Conservation (phyloP, 2,888 invertebrate genomes). For the Sesia apiformis region DNA sequence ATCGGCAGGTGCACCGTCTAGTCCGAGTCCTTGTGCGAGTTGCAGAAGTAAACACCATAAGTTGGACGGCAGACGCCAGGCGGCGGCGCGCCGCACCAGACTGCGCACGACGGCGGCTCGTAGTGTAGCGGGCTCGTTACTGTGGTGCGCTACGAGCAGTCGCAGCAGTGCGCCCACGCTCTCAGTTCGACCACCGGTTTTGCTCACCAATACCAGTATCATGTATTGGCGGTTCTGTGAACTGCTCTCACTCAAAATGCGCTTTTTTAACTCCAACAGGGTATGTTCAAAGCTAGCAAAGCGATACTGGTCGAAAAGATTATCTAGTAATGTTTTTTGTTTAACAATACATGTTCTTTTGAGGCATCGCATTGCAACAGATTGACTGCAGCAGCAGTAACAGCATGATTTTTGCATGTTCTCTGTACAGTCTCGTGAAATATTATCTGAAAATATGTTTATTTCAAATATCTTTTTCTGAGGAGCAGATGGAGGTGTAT, state of each 20-base stretch:
- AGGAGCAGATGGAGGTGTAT: slow-evolving; percentile 15
- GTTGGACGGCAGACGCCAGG: slow-evolving; percentile 38
- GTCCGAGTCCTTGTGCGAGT: slow-evolving; percentile 37
- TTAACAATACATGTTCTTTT: background rate
- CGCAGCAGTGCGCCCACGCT: slow-evolving; percentile 29
- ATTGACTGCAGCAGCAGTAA: too few species aligned
- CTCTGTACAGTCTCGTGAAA: background rate
- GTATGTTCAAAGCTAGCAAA: slow-evolving; percentile 35
- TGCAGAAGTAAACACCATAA: slow-evolving; percentile 33
- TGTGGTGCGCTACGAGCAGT: slow-evolving; percentile 22
- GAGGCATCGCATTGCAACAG: background rate
- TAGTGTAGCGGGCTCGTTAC: slow-evolving; percentile 38
- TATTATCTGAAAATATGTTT: background rate
- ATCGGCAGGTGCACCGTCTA: slow-evolving; percentile 32
- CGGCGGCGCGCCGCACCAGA: slow-evolving; percentile 37
- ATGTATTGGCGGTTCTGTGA: slow-evolving; percentile 39
- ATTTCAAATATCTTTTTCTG: background rate
- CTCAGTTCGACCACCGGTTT: slow-evolving; percentile 35
- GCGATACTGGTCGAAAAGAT: slow-evolving; percentile 40
- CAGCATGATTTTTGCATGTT: too few species aligned
- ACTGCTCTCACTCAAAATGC: slow-evolving; percentile 27
- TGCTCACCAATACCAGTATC: slow-evolving; percentile 48
- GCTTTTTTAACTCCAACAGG: slow-evolving; percentile 31
- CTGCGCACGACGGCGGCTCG: slow-evolving; percentile 46
- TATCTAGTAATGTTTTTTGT: slow-evolving; percentile 25